Base-by-base conservation (phyloP, 2,797 vertebrate genomes). In the Etheostoma perlongum region DNA sequence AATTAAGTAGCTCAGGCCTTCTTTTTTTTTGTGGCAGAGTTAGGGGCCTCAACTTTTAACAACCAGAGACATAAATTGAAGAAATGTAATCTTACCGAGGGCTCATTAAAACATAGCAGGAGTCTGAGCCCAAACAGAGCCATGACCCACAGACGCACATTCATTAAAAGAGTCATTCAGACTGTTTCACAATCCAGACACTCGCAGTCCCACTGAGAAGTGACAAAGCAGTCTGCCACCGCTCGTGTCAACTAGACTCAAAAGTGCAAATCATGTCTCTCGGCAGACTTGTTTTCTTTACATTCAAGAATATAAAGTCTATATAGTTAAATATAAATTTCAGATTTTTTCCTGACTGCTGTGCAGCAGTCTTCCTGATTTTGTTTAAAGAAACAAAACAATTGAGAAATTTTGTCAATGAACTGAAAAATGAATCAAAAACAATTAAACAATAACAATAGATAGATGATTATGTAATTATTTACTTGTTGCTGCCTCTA, bases 91-190 rank as follows among this genome's bases (percentile, higher is more conserved):
- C 67, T 85, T 6, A 54, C 2, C 3, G 11, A 69, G 59, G 69
- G 36, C 87, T 91, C 87, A 78, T 91, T 91, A 86, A 84, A 88
- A 66, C 49, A 2, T 3, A 14, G 1, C 59, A 21, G 72, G 71
- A 69, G 78, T 46, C 69, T 0, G 74, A 68, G 65, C 42, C 33
- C 66, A 64, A 52, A 46, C 61, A 2, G 67, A 68, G 54, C 66
- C 36, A 6, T 44, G 79, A 85, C 77, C 85, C 81, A 0, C 5
- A 74, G 77, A 51, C 15, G n/a, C 59, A 2, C 6, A 33, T 59
- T 90, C 83, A 81, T 84, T 81, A 87, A 75, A 72, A 65, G 0
- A 65, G 10, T 12, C 36, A 64, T 10, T 64, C n/a, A 8, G 14
- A 67, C 25, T 40, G 3, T 42, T 82, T 76, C 77, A 52, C 77